These are phyloP conservation scores for Glareola pratincola DNA, from an alignment of 2,113 vertebrate genomes.

Conservation along the genomic window DNA sequence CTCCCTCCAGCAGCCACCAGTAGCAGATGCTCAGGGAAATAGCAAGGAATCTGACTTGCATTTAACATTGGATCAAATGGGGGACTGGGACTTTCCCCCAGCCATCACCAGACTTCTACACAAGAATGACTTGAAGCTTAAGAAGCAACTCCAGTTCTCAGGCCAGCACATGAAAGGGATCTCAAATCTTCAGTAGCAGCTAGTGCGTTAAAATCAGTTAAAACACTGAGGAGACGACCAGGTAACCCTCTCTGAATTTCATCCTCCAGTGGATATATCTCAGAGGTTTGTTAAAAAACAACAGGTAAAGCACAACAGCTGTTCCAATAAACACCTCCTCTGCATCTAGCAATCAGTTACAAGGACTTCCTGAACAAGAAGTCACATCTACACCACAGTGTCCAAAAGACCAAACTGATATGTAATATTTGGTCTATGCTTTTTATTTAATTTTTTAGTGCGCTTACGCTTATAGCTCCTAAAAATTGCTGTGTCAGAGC, in stretches of 20 bases:
- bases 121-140: not conserved
- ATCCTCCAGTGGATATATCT: not conserved
- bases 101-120: not conserved
- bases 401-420: not conserved
- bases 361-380: not conserved
- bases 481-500: not conserved
- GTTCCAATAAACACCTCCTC: not conserved
- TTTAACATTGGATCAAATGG: not conserved
- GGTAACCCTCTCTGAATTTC: not conserved
- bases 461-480: not conserved
- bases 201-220: not conserved
- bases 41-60: not conserved
- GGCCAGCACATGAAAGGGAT: not conserved
- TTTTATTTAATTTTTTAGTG: not conserved
- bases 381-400: not conserved
- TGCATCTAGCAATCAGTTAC: not conserved
- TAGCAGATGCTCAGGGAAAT: not conserved
- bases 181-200: not conserved
- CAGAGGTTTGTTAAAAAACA: not conserved
- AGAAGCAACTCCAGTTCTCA: not conserved
- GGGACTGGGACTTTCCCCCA: not conserved
- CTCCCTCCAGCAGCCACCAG: not conserved
- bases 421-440: fast-evolving
- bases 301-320: not conserved
- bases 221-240: not conserved